These are phyloP conservation scores for Antheraea pernyi DNA, from an alignment of 1,140 invertebrate genomes.

Conservation along the genomic window DNA sequence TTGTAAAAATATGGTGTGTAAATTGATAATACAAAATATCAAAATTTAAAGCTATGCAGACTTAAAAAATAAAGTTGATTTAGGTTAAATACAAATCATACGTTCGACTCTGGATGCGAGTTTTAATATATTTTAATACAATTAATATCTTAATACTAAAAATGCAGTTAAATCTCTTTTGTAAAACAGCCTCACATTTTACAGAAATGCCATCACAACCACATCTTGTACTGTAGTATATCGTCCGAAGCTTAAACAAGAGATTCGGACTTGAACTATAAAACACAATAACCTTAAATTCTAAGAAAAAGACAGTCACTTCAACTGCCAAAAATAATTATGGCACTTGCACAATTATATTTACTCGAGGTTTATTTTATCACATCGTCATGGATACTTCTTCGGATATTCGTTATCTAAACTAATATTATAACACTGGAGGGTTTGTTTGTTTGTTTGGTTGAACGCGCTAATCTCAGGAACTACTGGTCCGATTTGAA, in stretches of 20 bases:
- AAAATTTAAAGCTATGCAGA: slow-evolving; percentile 64
- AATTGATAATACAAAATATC: slow-evolving; percentile 4
- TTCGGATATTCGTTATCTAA: slow-evolving; percentile 14
- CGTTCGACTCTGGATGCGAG: slow-evolving; percentile 8
- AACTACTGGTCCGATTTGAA: too few relatives aligned
- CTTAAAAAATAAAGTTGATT: slow-evolving; percentile 32
- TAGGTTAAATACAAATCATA: slow-evolving; percentile 15
- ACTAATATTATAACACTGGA: too few relatives aligned
- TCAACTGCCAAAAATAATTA: slow-evolving; percentile 27
- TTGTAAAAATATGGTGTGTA: neutral
- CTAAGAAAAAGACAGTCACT: slow-evolving; percentile 8
- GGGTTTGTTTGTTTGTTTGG: too few relatives aligned
- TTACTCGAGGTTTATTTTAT: slow-evolving; percentile 32
- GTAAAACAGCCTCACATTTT: slow-evolving; percentile 30
- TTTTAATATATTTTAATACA: slow-evolving; percentile 4
- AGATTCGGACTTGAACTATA: neutral
- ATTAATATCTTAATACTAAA: neutral
- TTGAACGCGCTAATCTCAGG: too few relatives aligned
- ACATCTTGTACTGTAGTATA: slow-evolving; percentile 17
- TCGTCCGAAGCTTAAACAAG: neutral
- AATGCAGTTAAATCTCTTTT: neutral
- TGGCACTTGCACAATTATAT: slow-evolving; percentile 37
- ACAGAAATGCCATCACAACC: slow-evolving; percentile 34
- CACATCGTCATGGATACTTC: slow-evolving; percentile 41
- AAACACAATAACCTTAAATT: neutral